phyloP scores from a whole-genome alignment of 2,113 vertebrate genomes.

The Phyllostomus hastatus region DNA sequence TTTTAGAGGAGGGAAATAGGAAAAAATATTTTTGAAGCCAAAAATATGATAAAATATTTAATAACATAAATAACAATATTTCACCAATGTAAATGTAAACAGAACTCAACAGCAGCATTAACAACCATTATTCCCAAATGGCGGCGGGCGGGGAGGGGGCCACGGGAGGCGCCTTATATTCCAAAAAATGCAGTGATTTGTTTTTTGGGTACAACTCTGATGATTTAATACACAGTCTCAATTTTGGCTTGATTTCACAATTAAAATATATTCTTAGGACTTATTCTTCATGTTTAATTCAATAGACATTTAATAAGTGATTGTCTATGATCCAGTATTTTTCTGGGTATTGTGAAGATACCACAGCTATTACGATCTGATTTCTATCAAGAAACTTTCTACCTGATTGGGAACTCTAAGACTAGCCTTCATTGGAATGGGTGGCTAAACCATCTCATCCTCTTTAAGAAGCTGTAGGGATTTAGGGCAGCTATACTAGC shows the following conservation, averaged over 20 bases:
- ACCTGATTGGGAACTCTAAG: not conserved
- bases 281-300: not conserved
- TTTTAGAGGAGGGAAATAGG: too few species aligned
- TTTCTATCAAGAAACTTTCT: not conserved
- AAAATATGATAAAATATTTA: too few species aligned
- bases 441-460: fast-evolving
- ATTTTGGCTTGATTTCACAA: not conserved
- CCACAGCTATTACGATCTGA: not conserved
- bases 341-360: not conserved
- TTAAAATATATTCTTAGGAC: not conserved
- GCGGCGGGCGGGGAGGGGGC: too few species aligned
- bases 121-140: too few species aligned
- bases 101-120: too few species aligned
- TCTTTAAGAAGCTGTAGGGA: not conserved
- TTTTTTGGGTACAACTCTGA: not conserved
- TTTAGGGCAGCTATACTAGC: not conserved
- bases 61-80: too few species aligned
- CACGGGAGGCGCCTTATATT: too few species aligned
- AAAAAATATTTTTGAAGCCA: too few species aligned
- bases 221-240: not conserved
- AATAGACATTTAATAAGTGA: not conserved
- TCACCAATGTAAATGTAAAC: too few species aligned
- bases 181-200: not conserved
- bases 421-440: not conserved
- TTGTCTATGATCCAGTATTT: not conserved